Evolutionary conservation across 2,113 vertebrate species (phyloP), one percentile per base, ranked within the genome.

Genomic region (Thamnophis sirtalis): DNA sequence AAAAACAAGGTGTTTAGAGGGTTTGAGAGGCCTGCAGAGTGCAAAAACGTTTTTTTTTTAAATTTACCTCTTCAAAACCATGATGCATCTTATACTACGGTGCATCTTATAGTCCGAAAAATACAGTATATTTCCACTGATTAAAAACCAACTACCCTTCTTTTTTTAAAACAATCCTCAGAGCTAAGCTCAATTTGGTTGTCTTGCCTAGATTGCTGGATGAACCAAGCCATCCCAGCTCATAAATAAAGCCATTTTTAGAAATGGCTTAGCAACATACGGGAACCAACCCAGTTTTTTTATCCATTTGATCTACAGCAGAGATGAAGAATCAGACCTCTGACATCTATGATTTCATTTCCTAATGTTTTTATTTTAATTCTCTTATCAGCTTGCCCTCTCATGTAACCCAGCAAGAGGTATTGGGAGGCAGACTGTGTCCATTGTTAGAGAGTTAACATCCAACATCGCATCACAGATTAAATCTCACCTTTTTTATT

Each of bases 401-500:
- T 43, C 33, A 80, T 80, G 73, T 80, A 80, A 21, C 17, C 33
- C 33, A 80, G 68, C 15, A 80, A 80, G 68, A 21, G n/a, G 5
- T 38, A 80, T 19, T 19, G n/a, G 17, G 68, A 38, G 33, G 33
- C 33, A 80, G 33, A 80, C 2, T 21, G 73, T 80, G 43, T 80
- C 73, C 33, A 43, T 1, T 43, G 33, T 43, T 43, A 50, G 56
- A 56, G 43, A 6, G 56, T 22, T 43, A 49, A 17, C 26, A 22
- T n/a, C 86, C 93, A 56, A 80, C 4, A 17, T 88, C 73, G 53
- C 7, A 54, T 73, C 68, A 3, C 88, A 91, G 89, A 63, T 48
- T 3, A 55, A 85, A 93, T 93, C 98, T 96, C 92, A 99, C 99
- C 99, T 98, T 99, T 99, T 97, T 99, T 99, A 97, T 99, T 99